Conservation (phyloP, 2,888 invertebrate genomes). For the Hirtodrosophila trivittata region DNA sequence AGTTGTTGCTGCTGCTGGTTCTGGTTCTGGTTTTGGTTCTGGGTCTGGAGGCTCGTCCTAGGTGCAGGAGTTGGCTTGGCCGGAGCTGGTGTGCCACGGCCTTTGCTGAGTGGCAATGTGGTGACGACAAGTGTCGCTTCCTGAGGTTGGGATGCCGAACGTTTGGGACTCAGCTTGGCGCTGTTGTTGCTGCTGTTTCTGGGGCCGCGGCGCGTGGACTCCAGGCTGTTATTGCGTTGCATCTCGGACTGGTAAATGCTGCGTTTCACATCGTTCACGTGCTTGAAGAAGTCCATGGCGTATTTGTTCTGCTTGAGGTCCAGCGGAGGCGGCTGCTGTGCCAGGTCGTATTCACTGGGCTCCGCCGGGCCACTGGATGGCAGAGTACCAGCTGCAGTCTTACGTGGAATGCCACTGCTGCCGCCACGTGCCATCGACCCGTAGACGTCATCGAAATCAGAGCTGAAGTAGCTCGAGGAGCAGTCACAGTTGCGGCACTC, state of each 20-base stretch:
- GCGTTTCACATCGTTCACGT: conserved; percentile 83
- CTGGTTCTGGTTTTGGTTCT: conserved; percentile 28
- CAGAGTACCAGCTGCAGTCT: conserved; percentile 78
- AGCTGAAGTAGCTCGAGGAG: conserved; percentile 84
- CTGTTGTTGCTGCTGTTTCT: conserved; percentile 26
- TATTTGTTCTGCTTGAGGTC: conserved; percentile 83
- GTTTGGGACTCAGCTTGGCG: conserved; percentile 56
- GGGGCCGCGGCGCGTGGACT: conserved; percentile 45
- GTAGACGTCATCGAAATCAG: conserved; percentile 83
- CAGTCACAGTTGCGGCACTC: conserved; percentile 84
- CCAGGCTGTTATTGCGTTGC: conserved; percentile 76
- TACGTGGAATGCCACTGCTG: conserved; percentile 78
- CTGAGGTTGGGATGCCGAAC: conserved; percentile 30
- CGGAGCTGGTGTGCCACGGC: conserved; percentile 51
- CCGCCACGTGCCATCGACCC: conserved; percentile 69
- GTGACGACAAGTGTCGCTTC: conserved; percentile 56
- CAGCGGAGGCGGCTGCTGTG: conserved; percentile 61
- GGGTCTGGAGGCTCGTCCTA: conserved; percentile 68
- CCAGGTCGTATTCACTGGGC: conserved; percentile 17
- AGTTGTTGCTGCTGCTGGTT: conserved; percentile 15
- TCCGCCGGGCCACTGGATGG: conserved; percentile 64
- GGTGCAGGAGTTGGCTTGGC: conserved; percentile 79
- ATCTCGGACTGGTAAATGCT: conserved; percentile 83
- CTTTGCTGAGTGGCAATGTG: conserved; percentile 80
- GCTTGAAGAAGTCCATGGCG: conserved; percentile 84